Conservation (phyloP, 2,888 invertebrate genomes). For the Pterobdella sp. region DNA sequence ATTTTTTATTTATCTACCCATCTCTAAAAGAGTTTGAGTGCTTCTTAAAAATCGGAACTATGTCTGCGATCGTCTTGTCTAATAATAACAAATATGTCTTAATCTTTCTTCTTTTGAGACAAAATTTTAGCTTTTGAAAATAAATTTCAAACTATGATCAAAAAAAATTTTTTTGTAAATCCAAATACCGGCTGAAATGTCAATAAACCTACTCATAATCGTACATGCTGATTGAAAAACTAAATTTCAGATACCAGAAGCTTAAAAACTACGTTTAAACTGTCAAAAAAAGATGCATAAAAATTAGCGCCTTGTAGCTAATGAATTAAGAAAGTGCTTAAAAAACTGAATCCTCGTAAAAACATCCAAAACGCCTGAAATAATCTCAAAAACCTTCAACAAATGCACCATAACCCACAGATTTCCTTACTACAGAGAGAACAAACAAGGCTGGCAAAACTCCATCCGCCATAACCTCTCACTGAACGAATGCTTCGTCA, state of each 20-base stretch:
- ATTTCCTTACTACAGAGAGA: slow-evolving; percentile 87
- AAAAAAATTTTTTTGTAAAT: not conserved
- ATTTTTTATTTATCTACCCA: too few relatives aligned
- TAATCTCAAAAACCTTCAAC: not conserved
- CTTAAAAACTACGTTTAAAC: too few relatives aligned
- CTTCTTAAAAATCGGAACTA: too few relatives aligned
- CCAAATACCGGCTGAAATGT: not conserved
- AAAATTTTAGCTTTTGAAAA: too few relatives aligned
- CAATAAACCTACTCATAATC: not conserved
- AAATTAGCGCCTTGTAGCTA: not conserved
- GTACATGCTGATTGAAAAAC: not conserved
- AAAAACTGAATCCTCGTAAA: not conserved
- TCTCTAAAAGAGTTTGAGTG: too few relatives aligned
- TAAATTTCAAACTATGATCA: too few relatives aligned
- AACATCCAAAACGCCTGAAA: not conserved
- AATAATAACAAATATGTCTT: too few relatives aligned
- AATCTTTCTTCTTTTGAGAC: too few relatives aligned
- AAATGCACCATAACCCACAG: slow-evolving; percentile 54
- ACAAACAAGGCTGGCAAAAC: slow-evolving; percentile 88
- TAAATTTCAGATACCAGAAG: not conserved
- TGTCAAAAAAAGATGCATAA: not conserved
- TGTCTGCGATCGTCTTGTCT: too few relatives aligned
- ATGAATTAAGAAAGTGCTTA: too few relatives aligned
- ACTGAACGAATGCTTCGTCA: slow-evolving; percentile 92
- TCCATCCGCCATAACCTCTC: slow-evolving; percentile 90